Conservation (phyloP, 2,888 invertebrate species). For the Stenichneumon culpator region DNA sequence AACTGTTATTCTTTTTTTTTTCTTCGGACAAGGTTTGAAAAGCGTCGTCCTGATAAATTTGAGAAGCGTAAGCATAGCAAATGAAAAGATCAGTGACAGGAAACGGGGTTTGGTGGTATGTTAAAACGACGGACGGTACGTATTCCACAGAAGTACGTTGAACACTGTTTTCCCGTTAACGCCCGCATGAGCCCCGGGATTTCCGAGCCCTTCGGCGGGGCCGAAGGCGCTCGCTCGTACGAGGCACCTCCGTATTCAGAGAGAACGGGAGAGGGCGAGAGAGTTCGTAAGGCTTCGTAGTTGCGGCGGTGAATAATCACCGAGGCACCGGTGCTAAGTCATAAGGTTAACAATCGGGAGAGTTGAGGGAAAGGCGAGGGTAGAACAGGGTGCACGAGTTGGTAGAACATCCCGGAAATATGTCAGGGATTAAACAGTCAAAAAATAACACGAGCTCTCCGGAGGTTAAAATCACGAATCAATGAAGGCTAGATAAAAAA, state of each 20-base stretch:
- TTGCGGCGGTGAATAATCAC: slow-evolving; percentile 78
- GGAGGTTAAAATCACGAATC: background rate
- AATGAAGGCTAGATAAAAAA: background rate
- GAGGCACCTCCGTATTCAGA: background rate
- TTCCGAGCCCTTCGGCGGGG: slow-evolving; percentile 4
- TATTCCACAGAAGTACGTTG: slow-evolving; percentile 74
- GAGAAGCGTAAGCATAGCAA: slow-evolving; percentile 75
- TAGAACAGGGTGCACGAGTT: background rate
- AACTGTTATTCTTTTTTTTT: background rate
- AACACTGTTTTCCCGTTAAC: slow-evolving; percentile 40
- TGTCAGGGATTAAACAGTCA: slow-evolving; percentile 22
- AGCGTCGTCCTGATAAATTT: background rate
- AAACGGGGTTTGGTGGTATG: slow-evolving; percentile 61
- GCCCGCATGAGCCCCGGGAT: slow-evolving; percentile 11
- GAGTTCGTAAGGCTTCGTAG: slow-evolving; percentile 53
- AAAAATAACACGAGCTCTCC: slow-evolving; percentile 35
- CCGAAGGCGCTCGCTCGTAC: slow-evolving; percentile 29
- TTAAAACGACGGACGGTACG: background rate
- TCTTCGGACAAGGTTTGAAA: background rate
- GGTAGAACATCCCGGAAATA: slow-evolving; percentile 21
- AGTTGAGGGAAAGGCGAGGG: slow-evolving; percentile 24
- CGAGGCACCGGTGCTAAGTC: slow-evolving; percentile 74
- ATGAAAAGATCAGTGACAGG: slow-evolving; percentile 83
- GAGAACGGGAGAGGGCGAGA: background rate
- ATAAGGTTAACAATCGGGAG: slow-evolving; percentile 77